phyloP scores from a whole-genome alignment of 2,888 invertebrate genomes.

The Argyresthia albistria region DNA sequence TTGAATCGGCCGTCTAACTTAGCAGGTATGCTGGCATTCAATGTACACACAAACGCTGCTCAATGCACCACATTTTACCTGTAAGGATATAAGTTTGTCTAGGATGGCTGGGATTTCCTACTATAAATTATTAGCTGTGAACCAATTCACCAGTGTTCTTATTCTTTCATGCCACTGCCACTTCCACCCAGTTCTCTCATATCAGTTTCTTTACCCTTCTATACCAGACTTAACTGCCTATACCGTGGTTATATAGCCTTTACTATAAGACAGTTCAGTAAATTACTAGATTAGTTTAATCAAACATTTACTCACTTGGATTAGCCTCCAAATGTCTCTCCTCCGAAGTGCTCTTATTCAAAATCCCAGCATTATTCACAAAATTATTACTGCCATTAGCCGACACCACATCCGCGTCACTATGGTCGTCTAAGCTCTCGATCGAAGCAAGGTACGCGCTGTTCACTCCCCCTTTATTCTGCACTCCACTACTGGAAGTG shows the following conservation, averaged over 20 bases:
- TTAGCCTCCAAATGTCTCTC: slow-evolving; percentile 39
- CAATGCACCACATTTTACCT: no score
- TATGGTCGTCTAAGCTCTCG: slow-evolving; percentile 88
- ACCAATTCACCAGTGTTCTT: no score
- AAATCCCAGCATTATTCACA: slow-evolving; percentile 47
- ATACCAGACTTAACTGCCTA: no score
- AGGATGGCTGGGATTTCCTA: no score
- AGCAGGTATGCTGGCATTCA: no score
- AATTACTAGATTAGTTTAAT: background rate
- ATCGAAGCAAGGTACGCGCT: slow-evolving; percentile 90
- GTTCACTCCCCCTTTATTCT: slow-evolving; percentile 75
- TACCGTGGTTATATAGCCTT: no score
- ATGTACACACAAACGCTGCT: no score
- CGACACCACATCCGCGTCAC: slow-evolving; percentile 76
- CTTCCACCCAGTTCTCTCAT: background rate
- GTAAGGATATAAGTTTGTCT: no score
- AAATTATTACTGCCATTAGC: slow-evolving; percentile 59
- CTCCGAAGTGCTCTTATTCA: slow-evolving; percentile 40
- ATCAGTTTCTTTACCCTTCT: background rate
- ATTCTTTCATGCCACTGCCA: no score
- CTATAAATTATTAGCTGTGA: no score
- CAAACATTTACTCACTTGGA: slow-evolving; percentile 37
- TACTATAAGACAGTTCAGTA: background rate
- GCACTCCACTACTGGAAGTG: slow-evolving; percentile 74
- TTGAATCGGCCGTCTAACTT: no score